Percentiles rank a stretch among this genome's conserved stretches.
phyloP scores from a whole-genome alignment of 2,113 vertebrate genomes.

The Montifringilla adamsi region DNA sequence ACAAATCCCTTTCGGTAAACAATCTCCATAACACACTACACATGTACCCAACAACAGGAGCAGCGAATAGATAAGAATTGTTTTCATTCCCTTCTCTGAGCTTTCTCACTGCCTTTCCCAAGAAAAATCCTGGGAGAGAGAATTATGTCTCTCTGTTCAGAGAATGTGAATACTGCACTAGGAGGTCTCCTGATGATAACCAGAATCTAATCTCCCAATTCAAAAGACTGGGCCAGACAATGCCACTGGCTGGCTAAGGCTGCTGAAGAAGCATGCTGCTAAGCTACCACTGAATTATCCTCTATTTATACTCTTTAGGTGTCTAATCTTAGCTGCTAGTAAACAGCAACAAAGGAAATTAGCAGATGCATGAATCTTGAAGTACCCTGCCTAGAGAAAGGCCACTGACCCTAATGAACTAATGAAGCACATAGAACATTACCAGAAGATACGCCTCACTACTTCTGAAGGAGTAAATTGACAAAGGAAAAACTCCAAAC shows the following conservation, averaged over 20 bases:
- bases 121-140: background rate
- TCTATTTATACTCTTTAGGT: rapidly evolving
- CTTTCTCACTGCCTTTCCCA: background rate
- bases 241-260: background rate
- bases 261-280: background rate
- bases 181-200: background rate
- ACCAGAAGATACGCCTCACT: background rate
- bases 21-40: background rate
- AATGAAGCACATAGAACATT: background rate
- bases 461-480: background rate
- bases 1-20: background rate
- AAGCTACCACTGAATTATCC: background rate
- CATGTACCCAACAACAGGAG: background rate
- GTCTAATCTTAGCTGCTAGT: background rate
- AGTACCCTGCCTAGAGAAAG: background rate
- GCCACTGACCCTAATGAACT: background rate
- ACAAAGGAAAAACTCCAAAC: background rate
- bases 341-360: background rate
- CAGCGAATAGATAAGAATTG: background rate
- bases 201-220: background rate
- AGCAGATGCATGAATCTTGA: background rate
- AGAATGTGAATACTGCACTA: background rate
- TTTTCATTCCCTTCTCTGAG: background rate
- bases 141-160: too few relatives aligned
- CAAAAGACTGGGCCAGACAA: background rate